phyloP scores from a whole-genome alignment of 2,113 vertebrate species.

The Isurus oxyrinchus region DNA sequence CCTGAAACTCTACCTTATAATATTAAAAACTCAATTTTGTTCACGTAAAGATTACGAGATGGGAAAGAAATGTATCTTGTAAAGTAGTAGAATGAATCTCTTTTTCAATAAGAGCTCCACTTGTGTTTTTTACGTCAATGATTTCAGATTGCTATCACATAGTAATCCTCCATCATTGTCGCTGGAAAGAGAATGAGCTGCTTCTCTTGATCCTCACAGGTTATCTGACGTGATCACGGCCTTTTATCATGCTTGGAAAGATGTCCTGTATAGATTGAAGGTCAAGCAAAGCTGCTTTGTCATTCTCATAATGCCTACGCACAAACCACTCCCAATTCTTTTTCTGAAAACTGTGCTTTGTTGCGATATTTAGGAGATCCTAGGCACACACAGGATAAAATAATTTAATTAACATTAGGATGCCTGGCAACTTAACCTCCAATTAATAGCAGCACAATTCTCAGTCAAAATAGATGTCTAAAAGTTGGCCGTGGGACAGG shows the following conservation, averaged over 20 bases:
- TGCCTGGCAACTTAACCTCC: background rate
- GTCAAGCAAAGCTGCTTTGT: slow-evolving; percentile 3
- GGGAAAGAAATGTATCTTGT: background rate
- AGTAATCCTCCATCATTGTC: slow-evolving; percentile 15
- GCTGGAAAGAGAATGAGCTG: background rate
- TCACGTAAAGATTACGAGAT: background rate
- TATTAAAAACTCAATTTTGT: slow-evolving; percentile 17
- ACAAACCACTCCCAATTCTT: background rate
- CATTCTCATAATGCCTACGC: background rate
- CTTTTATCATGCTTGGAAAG: slow-evolving; percentile 1
- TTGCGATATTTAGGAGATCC: background rate
- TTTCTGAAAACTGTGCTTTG: too few species aligned
- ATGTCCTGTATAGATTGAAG: slow-evolving; percentile 18
- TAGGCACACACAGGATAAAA: background rate
- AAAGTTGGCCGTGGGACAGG: background rate
- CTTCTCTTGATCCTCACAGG: background rate
- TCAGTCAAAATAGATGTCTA: background rate
- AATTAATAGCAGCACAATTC: background rate
- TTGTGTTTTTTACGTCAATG: background rate
- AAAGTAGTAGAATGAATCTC: background rate
- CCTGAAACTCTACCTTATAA: background rate
- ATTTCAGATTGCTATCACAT: slow-evolving; percentile 14
- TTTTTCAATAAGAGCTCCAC: background rate
- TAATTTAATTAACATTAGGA: slow-evolving; percentile 22
- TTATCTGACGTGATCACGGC: background rate